phyloP scores from a whole-genome alignment of 2,888 invertebrate genomes.

The Apomyelois bistriatella region DNA sequence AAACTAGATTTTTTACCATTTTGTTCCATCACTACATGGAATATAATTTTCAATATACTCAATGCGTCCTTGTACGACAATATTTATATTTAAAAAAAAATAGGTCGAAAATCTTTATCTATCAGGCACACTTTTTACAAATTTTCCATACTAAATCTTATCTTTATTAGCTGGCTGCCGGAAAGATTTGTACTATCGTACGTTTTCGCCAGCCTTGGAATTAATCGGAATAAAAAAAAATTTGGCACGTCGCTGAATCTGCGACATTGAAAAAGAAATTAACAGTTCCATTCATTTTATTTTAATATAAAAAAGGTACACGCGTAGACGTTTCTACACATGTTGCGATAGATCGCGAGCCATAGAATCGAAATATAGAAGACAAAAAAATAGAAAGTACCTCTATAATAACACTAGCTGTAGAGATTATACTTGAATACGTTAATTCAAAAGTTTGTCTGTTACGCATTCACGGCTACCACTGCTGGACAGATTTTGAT shows the following conservation, averaged over 20 bases:
- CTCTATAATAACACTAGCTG: no score
- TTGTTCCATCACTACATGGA: no score
- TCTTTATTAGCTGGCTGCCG: constrained; percentile 10
- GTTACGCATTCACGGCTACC: no score
- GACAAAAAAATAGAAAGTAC: no score
- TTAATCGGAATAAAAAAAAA: constrained; percentile 36
- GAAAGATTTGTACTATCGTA: constrained; percentile 10
- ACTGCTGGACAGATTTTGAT: no score
- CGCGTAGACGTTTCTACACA: constrained; percentile 32
- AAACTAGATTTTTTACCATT: no score
- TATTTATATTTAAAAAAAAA: background rate
- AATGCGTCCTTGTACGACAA: no score
- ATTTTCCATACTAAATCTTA: constrained; percentile 6
- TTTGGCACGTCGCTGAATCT: constrained; percentile 49
- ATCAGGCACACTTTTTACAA: background rate
- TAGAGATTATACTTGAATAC: no score
- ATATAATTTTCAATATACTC: no score
- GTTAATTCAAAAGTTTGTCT: no score
- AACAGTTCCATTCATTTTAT: constrained; percentile 58
- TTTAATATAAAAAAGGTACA: constrained; percentile 34
- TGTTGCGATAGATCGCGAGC: constrained; percentile 17
- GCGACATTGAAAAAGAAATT: constrained; percentile 46
- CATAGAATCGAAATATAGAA: background rate
- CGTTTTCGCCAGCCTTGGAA: constrained; percentile 35
- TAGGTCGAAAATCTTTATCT: background rate